These are phyloP conservation scores for Zosterops lateralis DNA, from an alignment of 2,113 vertebrate genomes.

Conservation along the genomic window DNA sequence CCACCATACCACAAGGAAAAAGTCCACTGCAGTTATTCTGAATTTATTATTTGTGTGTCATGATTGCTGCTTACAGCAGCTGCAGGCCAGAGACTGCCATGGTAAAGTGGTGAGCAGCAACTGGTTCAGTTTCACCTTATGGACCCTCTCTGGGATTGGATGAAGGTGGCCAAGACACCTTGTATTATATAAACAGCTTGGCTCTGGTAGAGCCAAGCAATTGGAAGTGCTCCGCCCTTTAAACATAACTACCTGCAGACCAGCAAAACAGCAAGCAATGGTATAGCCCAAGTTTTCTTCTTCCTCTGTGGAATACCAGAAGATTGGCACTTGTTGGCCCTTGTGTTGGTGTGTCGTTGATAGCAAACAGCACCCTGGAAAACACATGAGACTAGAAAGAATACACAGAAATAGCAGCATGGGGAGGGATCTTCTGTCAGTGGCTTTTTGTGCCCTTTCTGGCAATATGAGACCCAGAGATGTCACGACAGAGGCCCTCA, in stretches of 20 bases:
- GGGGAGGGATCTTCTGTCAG: fast-evolving
- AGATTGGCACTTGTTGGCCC: fast-evolving
- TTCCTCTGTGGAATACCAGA: not conserved
- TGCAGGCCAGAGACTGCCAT: fast-evolving
- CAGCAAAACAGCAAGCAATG: not conserved
- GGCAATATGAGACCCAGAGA: not conserved
- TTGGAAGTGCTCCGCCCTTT: not conserved
- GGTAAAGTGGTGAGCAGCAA: not conserved
- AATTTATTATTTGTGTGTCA: not conserved
- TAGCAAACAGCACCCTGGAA: not conserved
- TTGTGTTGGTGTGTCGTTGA: fast-evolving
- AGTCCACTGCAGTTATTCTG: not conserved
- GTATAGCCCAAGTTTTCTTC: not conserved
- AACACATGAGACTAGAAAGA: fast-evolving
- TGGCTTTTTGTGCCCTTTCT: not conserved
- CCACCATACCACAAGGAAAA: fast-evolving
- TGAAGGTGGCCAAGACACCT: not conserved
- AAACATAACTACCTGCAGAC: not conserved
- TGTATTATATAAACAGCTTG: not conserved
- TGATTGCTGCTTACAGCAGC: not conserved
- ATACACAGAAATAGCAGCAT: not conserved
- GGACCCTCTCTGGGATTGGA: not conserved
- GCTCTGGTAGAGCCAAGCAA: not conserved
- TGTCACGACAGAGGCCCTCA: not conserved
- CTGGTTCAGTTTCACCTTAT: fast-evolving